A percentile compares a stretch with the other conserved stretches of the same genome.
These are phyloP conservation scores for Nasonia longicornis DNA, from an alignment of 1,140 invertebrate genomes.

Conservation along the genomic window DNA sequence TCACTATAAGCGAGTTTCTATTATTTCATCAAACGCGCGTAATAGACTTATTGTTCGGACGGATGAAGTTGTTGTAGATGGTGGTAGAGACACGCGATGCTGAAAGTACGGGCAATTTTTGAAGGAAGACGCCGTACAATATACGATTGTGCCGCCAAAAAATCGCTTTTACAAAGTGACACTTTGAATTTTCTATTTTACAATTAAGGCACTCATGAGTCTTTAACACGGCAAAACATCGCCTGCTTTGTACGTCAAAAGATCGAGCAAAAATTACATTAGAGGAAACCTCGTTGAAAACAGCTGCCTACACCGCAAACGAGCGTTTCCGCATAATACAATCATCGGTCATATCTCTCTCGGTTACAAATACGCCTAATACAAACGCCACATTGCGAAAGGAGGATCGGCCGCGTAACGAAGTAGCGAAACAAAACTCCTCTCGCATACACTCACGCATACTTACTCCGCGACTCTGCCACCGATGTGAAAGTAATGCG, in stretches of 20 bases:
- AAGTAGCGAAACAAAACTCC: conserved; percentile 9
- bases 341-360: background rate
- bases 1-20: background rate
- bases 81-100: background rate
- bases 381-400: conserved; percentile 5
- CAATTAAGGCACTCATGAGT: background rate
- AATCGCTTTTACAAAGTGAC: background rate
- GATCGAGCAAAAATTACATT: too few species aligned
- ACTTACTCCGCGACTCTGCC: background rate
- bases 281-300: too few species aligned
- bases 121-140: background rate
- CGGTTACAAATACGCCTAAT: background rate
- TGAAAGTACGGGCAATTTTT: background rate
- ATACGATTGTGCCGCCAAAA: background rate
- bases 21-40: background rate
- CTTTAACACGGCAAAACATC: too few species aligned
- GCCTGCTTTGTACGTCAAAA: too few species aligned
- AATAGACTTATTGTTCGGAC: background rate
- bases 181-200: background rate
- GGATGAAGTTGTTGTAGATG: background rate
- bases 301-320: background rate
- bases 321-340: background rate
- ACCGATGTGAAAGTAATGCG: conserved; percentile 23
- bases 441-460: background rate
- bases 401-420: conserved; percentile 15